Evolutionary conservation across 1,140 invertebrate species (phyloP), one percentile per base, ranked within the genome.

Genomic region (Procambarus virginalis): DNA sequence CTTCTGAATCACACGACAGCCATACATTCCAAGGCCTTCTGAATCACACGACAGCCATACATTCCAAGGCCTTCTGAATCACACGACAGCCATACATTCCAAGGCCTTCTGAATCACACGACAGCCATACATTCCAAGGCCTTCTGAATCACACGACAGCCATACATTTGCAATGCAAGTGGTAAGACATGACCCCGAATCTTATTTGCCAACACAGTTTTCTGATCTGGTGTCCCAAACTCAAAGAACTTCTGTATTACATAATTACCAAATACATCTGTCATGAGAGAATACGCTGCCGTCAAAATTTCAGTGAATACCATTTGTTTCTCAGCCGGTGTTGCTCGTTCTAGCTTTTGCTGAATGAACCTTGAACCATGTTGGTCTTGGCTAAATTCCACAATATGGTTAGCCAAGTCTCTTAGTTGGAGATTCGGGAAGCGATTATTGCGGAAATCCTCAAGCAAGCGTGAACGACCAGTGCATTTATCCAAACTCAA

Each of bases 161-260:
- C 99, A 94, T 99, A 99, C 99, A 99, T 99, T 95, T 99, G 99
- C 91, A 99, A 94, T 2, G 99, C 99, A 91, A 99, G 94, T 76
- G 97, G 97, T 88, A 99, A 94, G 45, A 99, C 99, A 94, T 99
- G 98, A 34, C 99, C 99, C 90, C 97, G 96, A 79, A 98, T 96
- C 94, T 98, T 97, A 94, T 98, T 97, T 45, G 98, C 98, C 92
- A 99, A 95, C 6, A 97, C 98, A 45, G 97, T 97, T 94, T 99
- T 99, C 94, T 99, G 99, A 94, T 99, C 99, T 1, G 97, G 96
- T 20, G 98, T 99, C 45, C 99, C 99, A 94, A 99, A 99, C 94
- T 99, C 99, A 93, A 99, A 99, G 94, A 99, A 99, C 94, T 99
- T 99, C 94, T 99, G 99, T 93, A 99, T 99, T n/a, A 99, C 99